Evolutionary conservation across 2,888 invertebrate species (phyloP), one percentile per base, ranked within the genome.

Genomic region (Meganola albula): DNA sequence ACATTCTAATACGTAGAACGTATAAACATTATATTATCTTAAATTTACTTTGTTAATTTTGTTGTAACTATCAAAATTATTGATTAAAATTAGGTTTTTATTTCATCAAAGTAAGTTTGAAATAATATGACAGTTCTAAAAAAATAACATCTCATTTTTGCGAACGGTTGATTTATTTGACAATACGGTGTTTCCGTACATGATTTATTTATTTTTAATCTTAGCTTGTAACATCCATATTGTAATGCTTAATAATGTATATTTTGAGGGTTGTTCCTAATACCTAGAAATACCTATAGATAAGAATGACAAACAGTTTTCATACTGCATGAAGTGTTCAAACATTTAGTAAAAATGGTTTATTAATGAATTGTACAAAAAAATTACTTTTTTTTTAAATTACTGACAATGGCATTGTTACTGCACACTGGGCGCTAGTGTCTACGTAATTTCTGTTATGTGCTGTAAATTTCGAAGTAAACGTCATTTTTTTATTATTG

Each of bases 221-320:
- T 59, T 64, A 58, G 43, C 53, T 41, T 58, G 58, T 65, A 58
- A 70, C 66, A 72, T 73, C 61, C 70, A 66, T 57, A 50, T n/a
- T n/a, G n/a, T 66, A 55, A 59, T 48, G 58, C 57, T 63, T 63
- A 57, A 53, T 56, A 63, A 62, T 73, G 65, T 71, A 70, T 67
- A 65, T 64, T 67, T 53, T 65, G 64, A 67, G 74, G 75, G 64
- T 75, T 69, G 78, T 78, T 79, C 79, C 77, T 77, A 78, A 71
- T 65, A 63, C 53, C 62, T 72, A 74, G 58, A 66, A 56, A 47
- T 58, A 58, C n/a, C n/a, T n/a, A n/a, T n/a, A n/a, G n/a, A n/a
- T n/a, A n/a, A n/a, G n/a, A n/a, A n/a, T n/a, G n/a, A n/a, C n/a
- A n/a, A n/a, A n/a, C n/a, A n/a, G n/a, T n/a, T n/a, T n/a, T n/a